Conservation (phyloP, 1,140 invertebrate species). For the Heliconius congener region DNA sequence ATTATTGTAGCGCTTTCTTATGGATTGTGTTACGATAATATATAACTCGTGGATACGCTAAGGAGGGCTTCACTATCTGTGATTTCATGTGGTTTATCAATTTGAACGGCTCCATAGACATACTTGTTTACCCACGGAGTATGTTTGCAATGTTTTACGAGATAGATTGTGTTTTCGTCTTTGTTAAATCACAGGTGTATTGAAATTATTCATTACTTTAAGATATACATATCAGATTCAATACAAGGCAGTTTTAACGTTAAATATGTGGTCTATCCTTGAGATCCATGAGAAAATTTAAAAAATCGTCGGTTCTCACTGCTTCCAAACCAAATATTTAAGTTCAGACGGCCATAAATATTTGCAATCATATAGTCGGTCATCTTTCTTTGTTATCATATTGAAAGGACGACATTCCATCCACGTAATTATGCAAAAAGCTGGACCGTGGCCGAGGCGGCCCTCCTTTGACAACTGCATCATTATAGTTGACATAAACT, state of each 20-base stretch:
- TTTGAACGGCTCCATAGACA: slow-evolving; percentile 70
- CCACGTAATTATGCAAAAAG: slow-evolving; percentile 79
- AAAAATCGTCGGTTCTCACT: slow-evolving; percentile 50
- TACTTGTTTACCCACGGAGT: slow-evolving; percentile 63
- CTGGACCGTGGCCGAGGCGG: slow-evolving; percentile 71
- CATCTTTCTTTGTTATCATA: slow-evolving; percentile 80
- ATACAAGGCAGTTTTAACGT: neutral
- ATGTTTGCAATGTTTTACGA: slow-evolving; percentile 61
- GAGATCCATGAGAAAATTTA: slow-evolving; percentile 25
- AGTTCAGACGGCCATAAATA: slow-evolving; percentile 65
- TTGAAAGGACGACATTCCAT: slow-evolving; percentile 75
- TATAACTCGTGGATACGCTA: slow-evolving; percentile 69
- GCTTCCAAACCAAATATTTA: slow-evolving; percentile 44
- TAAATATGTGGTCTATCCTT: neutral
- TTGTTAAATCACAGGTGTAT: slow-evolving; percentile 40
- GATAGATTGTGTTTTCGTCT: slow-evolving; percentile 51
- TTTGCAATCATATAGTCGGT: slow-evolving; percentile 68
- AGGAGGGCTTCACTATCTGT: slow-evolving; percentile 71
- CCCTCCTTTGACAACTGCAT: slow-evolving; percentile 73
- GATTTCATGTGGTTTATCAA: slow-evolving; percentile 76
- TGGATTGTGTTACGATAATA: slow-evolving; percentile 77
- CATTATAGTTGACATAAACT: slow-evolving; percentile 78
- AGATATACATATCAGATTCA: neutral
- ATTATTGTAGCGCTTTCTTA: slow-evolving; percentile 77
- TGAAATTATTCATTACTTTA: slow-evolving; percentile 32